Percentiles rank a stretch among this genome's conserved stretches.
phyloP scores from a whole-genome alignment of 1,140 invertebrate genomes.

The Diplogasteroides magnus region DNA sequence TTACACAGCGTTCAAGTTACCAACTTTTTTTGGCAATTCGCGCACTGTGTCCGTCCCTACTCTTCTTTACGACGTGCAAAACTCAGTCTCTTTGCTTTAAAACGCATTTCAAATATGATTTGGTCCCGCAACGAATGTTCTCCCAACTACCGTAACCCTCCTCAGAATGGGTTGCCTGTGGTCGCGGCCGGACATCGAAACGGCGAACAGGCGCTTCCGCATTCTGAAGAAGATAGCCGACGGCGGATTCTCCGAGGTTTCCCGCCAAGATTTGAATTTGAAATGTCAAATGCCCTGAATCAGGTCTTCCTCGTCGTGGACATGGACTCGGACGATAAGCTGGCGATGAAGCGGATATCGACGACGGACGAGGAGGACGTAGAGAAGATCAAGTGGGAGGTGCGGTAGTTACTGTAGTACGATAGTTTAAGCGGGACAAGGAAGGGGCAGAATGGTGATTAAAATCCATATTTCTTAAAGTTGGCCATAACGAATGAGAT shows the following conservation, averaged over 20 bases:
- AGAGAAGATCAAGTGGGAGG: slow-evolving; percentile 5
- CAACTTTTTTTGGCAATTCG: no score
- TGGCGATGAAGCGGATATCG: slow-evolving; percentile 74
- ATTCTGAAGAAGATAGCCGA: slow-evolving; percentile 70
- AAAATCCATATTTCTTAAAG: no score
- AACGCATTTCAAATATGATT: no score
- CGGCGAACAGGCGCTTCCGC: slow-evolving; percentile 69
- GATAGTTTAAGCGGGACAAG: no score
- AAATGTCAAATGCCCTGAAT: background rate
- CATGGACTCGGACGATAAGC: slow-evolving; percentile 66
- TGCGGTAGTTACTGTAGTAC: background rate
- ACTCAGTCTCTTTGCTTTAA: no score
- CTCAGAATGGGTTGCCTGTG: slow-evolving; percentile 77
- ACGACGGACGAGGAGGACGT: slow-evolving; percentile 62
- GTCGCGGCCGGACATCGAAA: slow-evolving; percentile 67
- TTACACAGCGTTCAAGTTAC: no score
- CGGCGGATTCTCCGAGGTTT: slow-evolving; percentile 59
- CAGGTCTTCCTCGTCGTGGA: slow-evolving; percentile 56
- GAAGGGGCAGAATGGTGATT: no score
- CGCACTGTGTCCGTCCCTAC: no score
- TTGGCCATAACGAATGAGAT: no score
- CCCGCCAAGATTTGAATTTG: background rate
- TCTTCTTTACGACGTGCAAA: no score
- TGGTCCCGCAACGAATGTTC: no score
- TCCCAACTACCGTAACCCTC: no score